Evolutionary conservation across 2,888 invertebrate genomes (phyloP).

Genomic region (Conchocele bisecta): DNA sequence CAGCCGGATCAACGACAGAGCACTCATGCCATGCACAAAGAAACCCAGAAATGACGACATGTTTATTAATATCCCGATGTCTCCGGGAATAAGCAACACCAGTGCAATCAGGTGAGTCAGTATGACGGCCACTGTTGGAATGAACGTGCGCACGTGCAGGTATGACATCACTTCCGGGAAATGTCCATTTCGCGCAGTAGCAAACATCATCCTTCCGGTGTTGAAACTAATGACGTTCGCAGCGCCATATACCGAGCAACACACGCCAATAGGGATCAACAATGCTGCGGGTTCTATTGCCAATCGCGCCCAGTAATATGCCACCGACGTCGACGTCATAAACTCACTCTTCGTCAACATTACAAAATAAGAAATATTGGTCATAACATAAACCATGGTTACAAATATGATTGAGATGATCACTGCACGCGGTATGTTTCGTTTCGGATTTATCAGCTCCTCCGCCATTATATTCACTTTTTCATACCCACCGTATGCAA

Average conservation of each 20-base stretch:
- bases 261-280: constrained; percentile 37
- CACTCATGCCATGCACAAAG: neutral
- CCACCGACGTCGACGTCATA: constrained; percentile 34
- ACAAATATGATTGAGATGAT: constrained; percentile 32
- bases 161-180: constrained; percentile 48
- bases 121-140: constrained; percentile 16
- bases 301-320: constrained; percentile 10
- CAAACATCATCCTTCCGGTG: constrained; percentile 38
- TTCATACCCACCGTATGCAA: constrained; percentile 35
- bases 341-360: constrained; percentile 33
- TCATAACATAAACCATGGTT: constrained; percentile 35
- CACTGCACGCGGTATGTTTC: constrained; percentile 41
- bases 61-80: constrained; percentile 17
- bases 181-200: constrained; percentile 41
- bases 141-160: constrained; percentile 25
- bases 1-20: neutral
- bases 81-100: constrained; percentile 6
- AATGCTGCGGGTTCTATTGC: constrained; percentile 23
- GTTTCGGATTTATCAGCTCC: constrained; percentile 35
- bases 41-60: constrained; percentile 4
- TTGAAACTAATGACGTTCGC: constrained; percentile 29
- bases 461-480: constrained; percentile 38
- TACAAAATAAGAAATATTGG: constrained; percentile 40
- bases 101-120: neutral
- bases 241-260: constrained; percentile 38